phyloP scores from a whole-genome alignment of 2,888 invertebrate genomes.

The Dusona sp. region DNA sequence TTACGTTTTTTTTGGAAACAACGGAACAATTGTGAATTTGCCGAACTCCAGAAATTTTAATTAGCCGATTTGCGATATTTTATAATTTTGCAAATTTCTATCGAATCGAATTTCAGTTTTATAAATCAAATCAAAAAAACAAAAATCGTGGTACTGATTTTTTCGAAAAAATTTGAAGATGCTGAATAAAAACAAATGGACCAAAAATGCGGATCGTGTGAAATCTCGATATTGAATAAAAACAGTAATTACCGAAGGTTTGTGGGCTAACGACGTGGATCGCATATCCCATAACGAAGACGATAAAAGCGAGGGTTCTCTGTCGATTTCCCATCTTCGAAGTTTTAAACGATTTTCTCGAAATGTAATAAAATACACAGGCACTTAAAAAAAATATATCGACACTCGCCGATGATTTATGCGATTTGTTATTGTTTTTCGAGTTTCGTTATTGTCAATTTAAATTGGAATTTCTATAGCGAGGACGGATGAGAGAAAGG shows the following conservation, averaged over 20 bases:
- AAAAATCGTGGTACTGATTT: too few species aligned
- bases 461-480: neutral
- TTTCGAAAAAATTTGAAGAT: too few species aligned
- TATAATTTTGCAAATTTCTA: too few species aligned
- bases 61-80: too few species aligned
- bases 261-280: constrained; percentile 26
- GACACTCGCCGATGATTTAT: neutral
- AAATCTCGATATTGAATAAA: neutral
- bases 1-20: neutral
- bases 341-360: too few species aligned
- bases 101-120: too few species aligned
- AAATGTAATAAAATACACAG: neutral
- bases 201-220: neutral
- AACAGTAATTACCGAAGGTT: constrained; percentile 36
- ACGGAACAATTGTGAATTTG: too few species aligned
- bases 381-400: neutral
- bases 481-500: neutral
- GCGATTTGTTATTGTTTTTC: neutral
- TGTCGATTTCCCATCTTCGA: constrained; percentile 48
- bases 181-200: neutral
- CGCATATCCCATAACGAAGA: constrained; percentile 8
- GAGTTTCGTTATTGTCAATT: neutral
- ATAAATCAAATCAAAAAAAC: too few species aligned
- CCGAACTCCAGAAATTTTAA: too few species aligned
- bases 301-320: constrained; percentile 6